A percentile compares a stretch with the other conserved stretches of the same genome.
Evolutionary conservation across 2,113 vertebrate genomes (phyloP).

Genomic region (Marmota monax): DNA sequence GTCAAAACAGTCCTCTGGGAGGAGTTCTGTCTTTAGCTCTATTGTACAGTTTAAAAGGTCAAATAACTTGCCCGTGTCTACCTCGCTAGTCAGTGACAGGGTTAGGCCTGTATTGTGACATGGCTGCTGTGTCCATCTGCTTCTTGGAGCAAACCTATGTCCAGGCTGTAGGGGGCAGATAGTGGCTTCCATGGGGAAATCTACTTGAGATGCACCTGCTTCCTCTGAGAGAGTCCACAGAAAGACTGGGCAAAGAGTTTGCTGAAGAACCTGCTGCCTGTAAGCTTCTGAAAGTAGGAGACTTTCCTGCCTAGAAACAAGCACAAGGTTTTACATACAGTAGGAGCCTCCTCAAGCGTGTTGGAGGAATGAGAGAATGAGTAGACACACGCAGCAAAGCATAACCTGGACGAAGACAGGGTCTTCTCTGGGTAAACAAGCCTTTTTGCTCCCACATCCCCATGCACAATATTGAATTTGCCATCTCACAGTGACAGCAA

Average conservation of each 20-base stretch:
- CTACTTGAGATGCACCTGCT: neutral
- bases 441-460: neutral
- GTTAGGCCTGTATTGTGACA: no score
- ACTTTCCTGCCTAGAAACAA: neutral
- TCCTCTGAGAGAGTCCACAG: neutral
- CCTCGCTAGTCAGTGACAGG: neutral
- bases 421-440: neutral
- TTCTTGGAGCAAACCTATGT: no score
- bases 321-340: fast-evolving
- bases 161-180: neutral
- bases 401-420: fast-evolving
- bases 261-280: neutral
- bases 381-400: neutral
- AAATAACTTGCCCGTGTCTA: neutral
- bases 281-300: neutral
- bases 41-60: neutral
- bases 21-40: neutral
- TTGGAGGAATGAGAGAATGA: neutral
- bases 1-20: fast-evolving
- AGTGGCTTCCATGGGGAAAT: fast-evolving
- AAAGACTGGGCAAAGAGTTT: neutral
- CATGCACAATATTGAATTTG: neutral
- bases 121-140: fast-evolving
- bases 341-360: neutral
- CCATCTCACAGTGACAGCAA: neutral